These are phyloP conservation scores for Agelastica alni DNA, from an alignment of 2,888 invertebrate species.

Conservation along the genomic window DNA sequence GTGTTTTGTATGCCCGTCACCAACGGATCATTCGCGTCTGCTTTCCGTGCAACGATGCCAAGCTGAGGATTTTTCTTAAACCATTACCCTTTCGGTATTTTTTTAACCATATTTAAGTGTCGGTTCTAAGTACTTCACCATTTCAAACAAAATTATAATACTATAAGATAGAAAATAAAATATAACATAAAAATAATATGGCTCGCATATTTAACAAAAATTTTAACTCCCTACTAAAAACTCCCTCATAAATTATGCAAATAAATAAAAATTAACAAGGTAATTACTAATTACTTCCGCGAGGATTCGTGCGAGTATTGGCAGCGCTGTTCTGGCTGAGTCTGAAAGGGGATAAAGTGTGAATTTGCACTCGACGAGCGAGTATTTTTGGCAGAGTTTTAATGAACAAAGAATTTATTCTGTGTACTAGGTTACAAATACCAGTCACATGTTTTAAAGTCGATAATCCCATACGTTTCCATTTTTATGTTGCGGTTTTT, in stretches of 20 bases:
- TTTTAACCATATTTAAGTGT: too few relatives aligned
- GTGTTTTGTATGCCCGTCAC: conserved; percentile 49
- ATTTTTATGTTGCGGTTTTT: not conserved
- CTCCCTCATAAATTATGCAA: too few relatives aligned
- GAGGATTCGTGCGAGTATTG: too few relatives aligned
- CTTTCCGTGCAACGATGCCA: conserved; percentile 14
- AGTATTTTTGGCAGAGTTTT: conserved; percentile 23
- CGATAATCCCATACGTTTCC: conserved; percentile 6
- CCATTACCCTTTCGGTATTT: too few relatives aligned
- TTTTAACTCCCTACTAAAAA: too few relatives aligned
- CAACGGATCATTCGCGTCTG: conserved; percentile 49
- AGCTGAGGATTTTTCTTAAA: not conserved
- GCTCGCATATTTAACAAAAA: too few relatives aligned
- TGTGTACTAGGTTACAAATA: conserved; percentile 17
- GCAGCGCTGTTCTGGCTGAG: not conserved
- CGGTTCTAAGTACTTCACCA: too few relatives aligned
- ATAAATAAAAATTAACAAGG: too few relatives aligned
- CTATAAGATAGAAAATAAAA: too few relatives aligned
- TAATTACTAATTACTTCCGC: too few relatives aligned
- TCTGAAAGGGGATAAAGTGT: conserved; percentile 18
- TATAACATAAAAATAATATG: too few relatives aligned
- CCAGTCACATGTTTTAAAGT: conserved; percentile 15
- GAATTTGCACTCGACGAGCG: conserved; percentile 19
- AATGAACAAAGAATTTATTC: conserved; percentile 24
- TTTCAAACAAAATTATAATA: too few relatives aligned